Base-by-base conservation (phyloP, 2,797 vertebrate species). In the Euphonia xanthogaster region DNA sequence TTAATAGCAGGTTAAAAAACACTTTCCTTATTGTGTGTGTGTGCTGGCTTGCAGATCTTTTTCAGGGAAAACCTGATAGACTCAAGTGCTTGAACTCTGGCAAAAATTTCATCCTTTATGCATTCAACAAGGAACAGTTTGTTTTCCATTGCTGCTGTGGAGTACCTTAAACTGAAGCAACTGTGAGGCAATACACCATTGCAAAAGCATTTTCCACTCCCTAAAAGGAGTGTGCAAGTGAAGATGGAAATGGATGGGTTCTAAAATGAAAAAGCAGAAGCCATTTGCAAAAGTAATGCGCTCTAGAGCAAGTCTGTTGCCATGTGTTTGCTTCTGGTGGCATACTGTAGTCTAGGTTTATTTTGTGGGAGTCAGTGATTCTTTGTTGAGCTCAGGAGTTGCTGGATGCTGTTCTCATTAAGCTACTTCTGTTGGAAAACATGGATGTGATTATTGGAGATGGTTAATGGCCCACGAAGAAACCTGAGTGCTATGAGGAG, bases 1-100 rank as follows among this genome's bases (percentile, higher is more conserved):
- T 84, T 88, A 94, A 84, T 23, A 81, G 75, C 78, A 90, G 65
- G 55, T 78, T 95, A 88, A 77, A 86, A 81, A 91, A 85, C 61
- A 55, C 63, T 90, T 89, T 45, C 9, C 39, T 90, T 91, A 58
- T 71, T 92, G 40, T 92, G 37, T 82, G 23, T 76, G 42, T 71
- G 30, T 63, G 42, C 63, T 79, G 74, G 30, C 55, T 88, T 82
- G 33, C 37, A 87, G 51, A 62, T 93, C n/a, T 80, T 42, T 95
- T 93, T 70, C 50, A 65, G 30, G 37, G 87, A 84, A 90, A 86
- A 67, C 11, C 40, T 63, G 81, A 77, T 93, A 94, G 54, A 82
- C 37, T 72, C 0, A 10, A 86, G 35, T 60, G 17, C 27, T 79
- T 89, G 47, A 81, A 66, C 47, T 82, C 60, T 70, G 70, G 58